Conservation (phyloP, 2,797 vertebrate species). For the Taeniopygia guttata region DNA sequence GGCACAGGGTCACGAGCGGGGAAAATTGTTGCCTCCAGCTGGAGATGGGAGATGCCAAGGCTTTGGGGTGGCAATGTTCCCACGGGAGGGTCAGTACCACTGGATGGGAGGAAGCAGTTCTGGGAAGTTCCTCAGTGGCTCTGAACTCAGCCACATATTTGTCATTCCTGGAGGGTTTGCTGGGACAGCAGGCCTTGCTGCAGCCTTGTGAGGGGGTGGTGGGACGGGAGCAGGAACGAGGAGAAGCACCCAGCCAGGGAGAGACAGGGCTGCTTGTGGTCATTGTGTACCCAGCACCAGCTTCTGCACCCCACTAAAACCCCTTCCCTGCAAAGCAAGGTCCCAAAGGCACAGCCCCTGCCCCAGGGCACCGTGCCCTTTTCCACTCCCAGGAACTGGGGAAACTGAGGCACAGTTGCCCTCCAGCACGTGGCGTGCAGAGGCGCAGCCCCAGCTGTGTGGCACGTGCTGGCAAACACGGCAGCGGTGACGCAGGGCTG, state of each 20-base stretch:
- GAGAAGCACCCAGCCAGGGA: neutral
- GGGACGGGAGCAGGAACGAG: neutral
- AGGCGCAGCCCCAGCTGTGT: neutral
- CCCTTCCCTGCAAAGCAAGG: neutral
- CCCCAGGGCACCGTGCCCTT: neutral
- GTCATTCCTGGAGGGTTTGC: conserved; percentile 29
- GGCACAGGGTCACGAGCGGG: neutral
- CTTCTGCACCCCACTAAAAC: neutral
- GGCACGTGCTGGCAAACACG: neutral
- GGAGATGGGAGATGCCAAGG: neutral
- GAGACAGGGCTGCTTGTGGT: rapidly evolving
- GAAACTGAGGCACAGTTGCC: neutral
- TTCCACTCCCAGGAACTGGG: neutral
- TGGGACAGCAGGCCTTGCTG: neutral
- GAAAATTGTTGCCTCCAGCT: neutral
- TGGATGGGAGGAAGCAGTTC: neutral
- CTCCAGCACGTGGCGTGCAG: neutral
- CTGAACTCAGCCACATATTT: neutral
- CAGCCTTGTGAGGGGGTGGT: neutral
- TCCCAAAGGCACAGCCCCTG: neutral
- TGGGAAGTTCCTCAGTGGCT: neutral
- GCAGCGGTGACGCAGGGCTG: neutral
- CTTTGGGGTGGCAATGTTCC: neutral
- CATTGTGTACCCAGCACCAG: neutral
- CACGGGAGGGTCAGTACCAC: rapidly evolving